Evolutionary conservation across 2,888 invertebrate genomes (phyloP).

Genomic region (Bembecia ichneumoniformis): DNA sequence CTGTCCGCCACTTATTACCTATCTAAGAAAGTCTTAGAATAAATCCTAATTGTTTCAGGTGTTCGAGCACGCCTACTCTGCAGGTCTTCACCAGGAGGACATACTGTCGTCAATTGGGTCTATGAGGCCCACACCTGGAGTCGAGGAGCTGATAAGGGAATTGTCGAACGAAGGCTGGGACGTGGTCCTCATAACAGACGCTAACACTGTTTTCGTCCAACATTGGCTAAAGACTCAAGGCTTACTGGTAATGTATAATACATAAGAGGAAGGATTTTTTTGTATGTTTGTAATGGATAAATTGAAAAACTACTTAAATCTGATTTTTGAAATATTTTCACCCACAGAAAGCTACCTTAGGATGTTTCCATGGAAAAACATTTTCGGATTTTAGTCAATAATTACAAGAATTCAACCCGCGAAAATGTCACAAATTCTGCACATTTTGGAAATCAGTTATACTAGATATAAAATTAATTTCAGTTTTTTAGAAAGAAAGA

Average conservation of each 20-base stretch:
- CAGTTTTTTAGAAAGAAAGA: no score
- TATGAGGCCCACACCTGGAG: constrained; percentile 45
- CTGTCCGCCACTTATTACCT: no score
- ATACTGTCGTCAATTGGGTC: constrained; percentile 45
- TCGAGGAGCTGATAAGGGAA: constrained; percentile 32
- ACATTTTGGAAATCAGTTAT: no score
- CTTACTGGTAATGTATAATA: constrained; percentile 39
- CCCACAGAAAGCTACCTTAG: no score
- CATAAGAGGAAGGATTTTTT: no score
- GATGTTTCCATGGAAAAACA: no score
- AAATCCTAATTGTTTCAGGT: constrained; percentile 26
- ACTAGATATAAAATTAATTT: no score
- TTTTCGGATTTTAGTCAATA: no score
- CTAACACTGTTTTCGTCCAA: constrained; percentile 51
- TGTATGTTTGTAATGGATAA: background rate
- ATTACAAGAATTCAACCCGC: no score
- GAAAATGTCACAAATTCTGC: no score
- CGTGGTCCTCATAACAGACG: constrained; percentile 47
- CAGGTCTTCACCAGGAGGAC: constrained; percentile 42
- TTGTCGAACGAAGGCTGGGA: constrained; percentile 44
- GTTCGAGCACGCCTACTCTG: constrained; percentile 57
- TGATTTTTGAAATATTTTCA: no score
- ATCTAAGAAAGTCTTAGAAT: background rate
- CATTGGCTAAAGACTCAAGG: constrained; percentile 54
- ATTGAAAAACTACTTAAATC: no score